These are phyloP conservation scores for Myathropa florea DNA, from an alignment of 2,888 invertebrate genomes.

Conservation along the genomic window DNA sequence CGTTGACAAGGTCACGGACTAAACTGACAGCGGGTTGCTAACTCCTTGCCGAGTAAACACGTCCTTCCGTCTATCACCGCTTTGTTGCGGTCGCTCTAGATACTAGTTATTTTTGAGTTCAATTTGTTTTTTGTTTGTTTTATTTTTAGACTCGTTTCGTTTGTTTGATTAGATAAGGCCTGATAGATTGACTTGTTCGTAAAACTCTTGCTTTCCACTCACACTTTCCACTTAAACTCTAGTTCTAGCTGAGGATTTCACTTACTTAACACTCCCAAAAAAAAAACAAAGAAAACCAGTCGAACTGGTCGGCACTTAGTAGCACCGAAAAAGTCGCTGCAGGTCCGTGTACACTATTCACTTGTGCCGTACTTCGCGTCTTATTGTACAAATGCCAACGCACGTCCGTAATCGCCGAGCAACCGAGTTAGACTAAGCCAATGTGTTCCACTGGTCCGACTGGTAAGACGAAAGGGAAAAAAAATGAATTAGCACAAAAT, in stretches of 20 bases:
- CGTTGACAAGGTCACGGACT: slow-evolving; percentile 14
- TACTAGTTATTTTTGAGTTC: neutral
- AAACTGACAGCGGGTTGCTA: too few relatives aligned
- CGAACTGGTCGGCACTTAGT: neutral
- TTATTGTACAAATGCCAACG: neutral
- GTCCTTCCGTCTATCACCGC: slow-evolving; percentile 14
- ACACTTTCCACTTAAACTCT: neutral
- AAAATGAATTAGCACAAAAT: neutral
- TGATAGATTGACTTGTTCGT: neutral
- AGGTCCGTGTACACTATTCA: neutral
- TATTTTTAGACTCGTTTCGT: neutral
- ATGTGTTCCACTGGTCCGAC: slow-evolving; percentile 10
- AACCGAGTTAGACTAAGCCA: slow-evolving; percentile 47
- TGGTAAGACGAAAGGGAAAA: neutral
- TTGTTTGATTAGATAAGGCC: neutral
- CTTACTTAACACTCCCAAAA: neutral
- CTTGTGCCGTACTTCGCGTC: neutral
- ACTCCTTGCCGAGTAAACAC: neutral
- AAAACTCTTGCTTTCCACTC: neutral
- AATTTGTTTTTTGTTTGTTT: neutral
- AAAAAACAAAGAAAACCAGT: neutral
- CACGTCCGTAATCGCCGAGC: slow-evolving; percentile 40
- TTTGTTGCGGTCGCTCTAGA: neutral
- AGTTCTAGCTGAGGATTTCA: neutral
- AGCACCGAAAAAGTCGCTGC: neutral